Conservation (phyloP, 2,888 invertebrate species). For the Hirtodrosophila histrioides region DNA sequence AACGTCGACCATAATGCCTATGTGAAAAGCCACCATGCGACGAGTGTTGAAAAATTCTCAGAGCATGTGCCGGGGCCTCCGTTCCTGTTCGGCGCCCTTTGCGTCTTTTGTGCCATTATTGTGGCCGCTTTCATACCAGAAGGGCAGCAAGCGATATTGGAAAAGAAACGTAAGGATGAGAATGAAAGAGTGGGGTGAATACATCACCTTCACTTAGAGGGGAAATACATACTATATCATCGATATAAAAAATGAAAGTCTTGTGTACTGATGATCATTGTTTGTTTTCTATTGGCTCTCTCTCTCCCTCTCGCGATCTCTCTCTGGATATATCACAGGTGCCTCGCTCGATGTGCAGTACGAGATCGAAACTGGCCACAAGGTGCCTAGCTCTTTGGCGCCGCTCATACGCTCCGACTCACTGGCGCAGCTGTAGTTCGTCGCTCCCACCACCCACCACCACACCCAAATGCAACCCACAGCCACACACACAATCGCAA, state of each 20-base stretch:
- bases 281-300: not conserved
- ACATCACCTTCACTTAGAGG: constrained; percentile 8
- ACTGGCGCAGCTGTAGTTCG: constrained; percentile 88
- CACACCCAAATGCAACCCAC: constrained; percentile 21
- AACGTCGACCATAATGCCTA: constrained; percentile 88
- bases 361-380: constrained; percentile 91
- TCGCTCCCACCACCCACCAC: constrained; percentile 20
- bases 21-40: constrained; percentile 36
- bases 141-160: constrained; percentile 85
- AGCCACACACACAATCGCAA: constrained; percentile 30
- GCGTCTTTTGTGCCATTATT: constrained; percentile 97
- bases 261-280: constrained; percentile 14
- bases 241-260: constrained; percentile 22
- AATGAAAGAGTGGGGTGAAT: constrained; percentile 7
- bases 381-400: constrained; percentile 90
- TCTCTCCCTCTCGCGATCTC: not conserved
- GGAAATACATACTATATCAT: not conserved
- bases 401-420: constrained; percentile 92
- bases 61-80: constrained; percentile 98
- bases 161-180: constrained; percentile 87
- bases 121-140: constrained; percentile 95
- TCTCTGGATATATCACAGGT: constrained; percentile 83
- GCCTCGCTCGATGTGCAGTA: constrained; percentile 91
- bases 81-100: constrained; percentile 98
- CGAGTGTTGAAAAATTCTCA: constrained; percentile 85